Evolutionary conservation across 2,113 vertebrate species (phyloP), one percentile per base, ranked within the genome.

Genomic region (Toxotes chatareus): DNA sequence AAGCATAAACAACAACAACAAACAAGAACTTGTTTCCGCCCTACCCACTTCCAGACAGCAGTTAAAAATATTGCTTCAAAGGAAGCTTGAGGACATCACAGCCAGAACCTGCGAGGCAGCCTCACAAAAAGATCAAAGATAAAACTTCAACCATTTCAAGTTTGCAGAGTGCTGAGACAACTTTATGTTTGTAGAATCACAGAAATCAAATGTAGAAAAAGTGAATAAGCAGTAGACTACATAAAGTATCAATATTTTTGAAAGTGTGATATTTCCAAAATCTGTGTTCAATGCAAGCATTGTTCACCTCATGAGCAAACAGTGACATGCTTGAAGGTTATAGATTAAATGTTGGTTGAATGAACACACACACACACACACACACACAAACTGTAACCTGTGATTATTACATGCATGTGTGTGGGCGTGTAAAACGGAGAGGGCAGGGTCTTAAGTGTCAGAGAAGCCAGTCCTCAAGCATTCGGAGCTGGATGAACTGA

Each of bases 381-480:
- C 27, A 49, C 16, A n/a, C 9, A n/a, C 19, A 75, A 10, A 11
- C 23, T 16, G 1, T 10, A 23, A 57, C 34, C n/a, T 23, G 44
- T 53, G 5, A 60, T 32, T 71, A 62, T 27, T 46, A 40, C 36
- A 0, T 49, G 31, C 2, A 10, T 17, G 46, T 34, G 2, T 46
- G 76, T 79, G 70, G 55, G 87, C 44, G 80, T 86, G 73, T 56
- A 63, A 12, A 75, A 23, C 7, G 67, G 34, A 34, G 40, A 49
- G 34, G 72, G 55, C 64, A 32, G 64, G 71, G 23, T 66, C 68
- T 81, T 5, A 47, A 14, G 61, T 17, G 3, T 69, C 8, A 64
- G 4, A 27, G 21, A 40, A 21, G 34, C 7, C 4, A 14, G 63
- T 40, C 46, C 6, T 72, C 17, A 1, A 21, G 27, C 73, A 60